Evolutionary conservation across 2,797 vertebrate genomes (phyloP).

Genomic region (Malurus splendens): DNA sequence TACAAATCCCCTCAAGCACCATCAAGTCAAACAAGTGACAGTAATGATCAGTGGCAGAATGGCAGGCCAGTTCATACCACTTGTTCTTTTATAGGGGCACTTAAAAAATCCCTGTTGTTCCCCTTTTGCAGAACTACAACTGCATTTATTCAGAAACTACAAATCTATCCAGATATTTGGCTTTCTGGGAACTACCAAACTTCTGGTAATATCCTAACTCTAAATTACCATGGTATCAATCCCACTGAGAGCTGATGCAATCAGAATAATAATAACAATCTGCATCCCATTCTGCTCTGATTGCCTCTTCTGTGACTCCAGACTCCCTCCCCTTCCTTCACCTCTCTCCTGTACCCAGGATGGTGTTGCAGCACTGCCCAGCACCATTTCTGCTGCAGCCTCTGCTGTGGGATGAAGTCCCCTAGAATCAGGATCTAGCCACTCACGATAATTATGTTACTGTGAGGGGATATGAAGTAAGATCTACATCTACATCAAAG

Average conservation of each 20-base stretch:
- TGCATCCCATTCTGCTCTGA: neutral
- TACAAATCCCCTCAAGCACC: neutral
- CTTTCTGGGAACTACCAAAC: neutral
- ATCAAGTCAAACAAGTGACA: slow-evolving; percentile 5
- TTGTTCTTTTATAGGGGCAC: neutral
- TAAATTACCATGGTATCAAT: neutral
- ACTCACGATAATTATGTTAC: neutral
- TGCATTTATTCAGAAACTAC: neutral
- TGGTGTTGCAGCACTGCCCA: neutral
- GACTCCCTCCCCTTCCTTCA: neutral
- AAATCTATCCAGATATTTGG: neutral
- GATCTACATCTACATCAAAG: neutral
- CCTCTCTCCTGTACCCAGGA: neutral
- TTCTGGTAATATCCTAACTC: neutral
- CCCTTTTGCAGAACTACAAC: neutral
- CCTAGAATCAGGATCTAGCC: neutral
- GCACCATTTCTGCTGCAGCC: neutral
- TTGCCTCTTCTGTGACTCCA: neutral
- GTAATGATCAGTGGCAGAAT: slow-evolving; percentile 15
- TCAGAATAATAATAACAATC: neutral
- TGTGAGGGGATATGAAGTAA: neutral
- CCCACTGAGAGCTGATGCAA: neutral
- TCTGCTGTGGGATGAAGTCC: neutral
- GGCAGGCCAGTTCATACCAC: slow-evolving; percentile 18
- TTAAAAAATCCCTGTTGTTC: neutral